Evolutionary conservation across 2,888 invertebrate species (phyloP).

Genomic region (Stegana nigrithorax): DNA sequence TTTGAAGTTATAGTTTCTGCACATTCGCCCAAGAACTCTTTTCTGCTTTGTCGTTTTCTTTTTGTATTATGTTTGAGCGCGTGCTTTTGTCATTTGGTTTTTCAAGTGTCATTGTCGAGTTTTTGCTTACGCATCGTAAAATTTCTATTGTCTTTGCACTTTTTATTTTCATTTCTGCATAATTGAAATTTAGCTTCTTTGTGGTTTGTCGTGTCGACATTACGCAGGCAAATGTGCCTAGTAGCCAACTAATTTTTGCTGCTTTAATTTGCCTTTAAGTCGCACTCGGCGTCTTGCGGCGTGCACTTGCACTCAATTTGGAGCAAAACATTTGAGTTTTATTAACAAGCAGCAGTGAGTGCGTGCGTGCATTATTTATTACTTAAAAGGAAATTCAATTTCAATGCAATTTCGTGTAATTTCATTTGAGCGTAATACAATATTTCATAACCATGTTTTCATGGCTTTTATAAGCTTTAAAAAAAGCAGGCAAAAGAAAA

Average conservation of each 20-base stretch:
- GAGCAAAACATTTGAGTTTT: too few relatives aligned
- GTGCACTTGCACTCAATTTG: too few relatives aligned
- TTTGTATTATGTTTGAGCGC: background rate
- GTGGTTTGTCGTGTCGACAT: background rate
- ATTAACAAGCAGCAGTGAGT: too few relatives aligned
- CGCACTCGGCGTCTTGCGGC: too few relatives aligned
- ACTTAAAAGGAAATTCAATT: too few relatives aligned
- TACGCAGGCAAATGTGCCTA: too few relatives aligned
- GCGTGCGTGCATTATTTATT: too few relatives aligned
- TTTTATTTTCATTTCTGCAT: background rate
- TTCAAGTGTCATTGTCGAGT: slow-evolving; percentile 10
- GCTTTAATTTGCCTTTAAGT: background rate
- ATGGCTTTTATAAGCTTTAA: too few relatives aligned
- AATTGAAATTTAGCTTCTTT: too few relatives aligned
- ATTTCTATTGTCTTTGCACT: slow-evolving; percentile 3
- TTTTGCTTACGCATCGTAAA: slow-evolving; percentile 17
- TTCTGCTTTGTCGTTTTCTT: background rate
- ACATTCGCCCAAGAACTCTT: background rate
- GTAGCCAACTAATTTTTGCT: background rate
- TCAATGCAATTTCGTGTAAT: background rate
- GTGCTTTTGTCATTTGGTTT: background rate
- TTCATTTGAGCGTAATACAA: background rate
- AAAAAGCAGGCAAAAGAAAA: background rate
- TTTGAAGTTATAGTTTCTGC: slow-evolving; percentile 5
- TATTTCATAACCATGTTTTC: too few relatives aligned